Conservation (phyloP, 2,888 invertebrate genomes). For the Asteroscopus sphinx region DNA sequence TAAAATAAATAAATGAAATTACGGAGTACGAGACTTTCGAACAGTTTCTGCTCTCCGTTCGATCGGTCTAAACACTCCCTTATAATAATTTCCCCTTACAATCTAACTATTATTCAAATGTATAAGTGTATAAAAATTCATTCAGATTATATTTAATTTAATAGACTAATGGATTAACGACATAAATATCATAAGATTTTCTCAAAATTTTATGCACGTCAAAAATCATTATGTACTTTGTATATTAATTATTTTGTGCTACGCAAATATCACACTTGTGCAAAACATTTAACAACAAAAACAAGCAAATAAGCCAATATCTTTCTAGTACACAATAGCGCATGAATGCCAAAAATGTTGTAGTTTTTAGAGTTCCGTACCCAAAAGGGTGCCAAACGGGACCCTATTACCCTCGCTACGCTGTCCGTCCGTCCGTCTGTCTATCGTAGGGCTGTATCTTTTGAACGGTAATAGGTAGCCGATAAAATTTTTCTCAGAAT, state of each 20-base stretch:
- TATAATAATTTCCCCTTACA: slow-evolving; percentile 29
- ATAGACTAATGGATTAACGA: slow-evolving; percentile 41
- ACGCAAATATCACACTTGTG: slow-evolving; percentile 52
- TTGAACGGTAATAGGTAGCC: too few relatives aligned
- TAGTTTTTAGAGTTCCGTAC: too few relatives aligned
- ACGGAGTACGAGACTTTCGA: too few relatives aligned
- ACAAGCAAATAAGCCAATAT: slow-evolving; percentile 30
- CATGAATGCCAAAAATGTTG: neutral
- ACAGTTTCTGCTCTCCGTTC: neutral
- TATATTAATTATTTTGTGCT: slow-evolving; percentile 47
- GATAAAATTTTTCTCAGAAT: too few relatives aligned
- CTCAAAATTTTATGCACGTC: slow-evolving; percentile 21
- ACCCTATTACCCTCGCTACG: too few relatives aligned
- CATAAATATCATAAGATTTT: slow-evolving; percentile 50
- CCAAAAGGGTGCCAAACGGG: too few relatives aligned
- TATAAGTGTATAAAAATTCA: slow-evolving; percentile 53
- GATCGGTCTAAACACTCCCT: slow-evolving; percentile 25
- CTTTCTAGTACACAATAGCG: slow-evolving; percentile 27
- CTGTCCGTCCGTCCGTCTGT: too few relatives aligned
- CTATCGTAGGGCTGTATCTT: too few relatives aligned
- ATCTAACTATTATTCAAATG: slow-evolving; percentile 43
- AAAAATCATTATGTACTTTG: slow-evolving; percentile 26
- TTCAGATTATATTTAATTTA: slow-evolving; percentile 33
- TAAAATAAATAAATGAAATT: too few relatives aligned
- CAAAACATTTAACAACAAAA: slow-evolving; percentile 42